Percentiles rank a stretch among this genome's conserved stretches.
Conservation (phyloP, 2,888 invertebrate species). For the Scaptomyza tumidula region DNA sequence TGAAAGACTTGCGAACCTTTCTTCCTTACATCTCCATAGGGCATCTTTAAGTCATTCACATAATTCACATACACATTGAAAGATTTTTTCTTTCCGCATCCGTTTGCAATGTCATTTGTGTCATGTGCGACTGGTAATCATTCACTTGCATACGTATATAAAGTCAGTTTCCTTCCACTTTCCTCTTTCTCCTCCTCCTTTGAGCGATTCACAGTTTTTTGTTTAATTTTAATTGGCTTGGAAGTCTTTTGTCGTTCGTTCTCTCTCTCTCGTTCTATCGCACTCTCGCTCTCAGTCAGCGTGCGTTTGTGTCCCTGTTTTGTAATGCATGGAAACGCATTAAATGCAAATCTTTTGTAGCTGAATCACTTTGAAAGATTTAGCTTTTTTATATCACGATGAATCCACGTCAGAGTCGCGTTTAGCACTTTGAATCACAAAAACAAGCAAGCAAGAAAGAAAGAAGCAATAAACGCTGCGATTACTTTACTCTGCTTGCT, state of each 20-base stretch:
- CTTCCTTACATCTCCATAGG: background rate
- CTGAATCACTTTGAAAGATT: constrained; percentile 48
- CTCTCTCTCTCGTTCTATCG: background rate
- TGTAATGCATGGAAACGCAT: constrained; percentile 37
- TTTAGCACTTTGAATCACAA: background rate
- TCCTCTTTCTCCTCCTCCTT: background rate
- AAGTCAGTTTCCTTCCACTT: background rate
- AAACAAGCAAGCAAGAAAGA: background rate
- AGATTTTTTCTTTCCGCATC: constrained; percentile 69
- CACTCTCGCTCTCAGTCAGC: background rate
- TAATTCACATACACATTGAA: constrained; percentile 8
- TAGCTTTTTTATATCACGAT: constrained; percentile 16
- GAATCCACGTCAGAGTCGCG: constrained; percentile 4
- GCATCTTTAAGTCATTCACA: constrained; percentile 8
- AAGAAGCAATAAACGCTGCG: constrained; percentile 33
- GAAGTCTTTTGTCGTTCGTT: constrained; percentile 50
- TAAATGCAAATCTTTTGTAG: constrained; percentile 19
- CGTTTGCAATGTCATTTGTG: constrained; percentile 77
- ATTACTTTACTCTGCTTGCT: constrained; percentile 14
- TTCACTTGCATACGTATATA: constrained; percentile 43
- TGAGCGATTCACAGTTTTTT: constrained; percentile 45
- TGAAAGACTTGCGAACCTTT: too few relatives aligned
- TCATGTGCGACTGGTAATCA: constrained; percentile 66
- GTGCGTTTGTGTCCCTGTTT: background rate
- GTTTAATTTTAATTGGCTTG: constrained; percentile 65